Evolutionary conservation across 2,888 invertebrate species (phyloP).

Genomic region (Rotaria macrura): DNA sequence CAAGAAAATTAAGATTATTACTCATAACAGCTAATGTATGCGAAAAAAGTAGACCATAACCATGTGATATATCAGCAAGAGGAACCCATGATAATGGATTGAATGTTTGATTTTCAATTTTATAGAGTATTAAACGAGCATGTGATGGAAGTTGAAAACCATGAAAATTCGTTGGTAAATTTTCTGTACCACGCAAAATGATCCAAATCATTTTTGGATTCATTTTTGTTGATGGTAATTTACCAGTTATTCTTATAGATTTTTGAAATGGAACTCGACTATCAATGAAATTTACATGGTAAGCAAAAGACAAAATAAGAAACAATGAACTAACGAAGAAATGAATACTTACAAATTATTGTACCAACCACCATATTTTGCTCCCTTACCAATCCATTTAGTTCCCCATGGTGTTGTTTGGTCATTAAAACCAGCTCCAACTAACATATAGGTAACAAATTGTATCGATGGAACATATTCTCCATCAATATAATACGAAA

Average conservation of each 20-base stretch:
- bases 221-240: background rate
- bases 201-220: background rate
- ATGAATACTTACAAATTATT: background rate
- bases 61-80: background rate
- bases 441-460: background rate
- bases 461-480: background rate
- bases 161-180: background rate
- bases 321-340: too few species aligned
- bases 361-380: background rate
- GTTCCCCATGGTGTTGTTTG: background rate
- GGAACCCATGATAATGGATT: background rate
- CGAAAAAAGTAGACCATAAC: background rate
- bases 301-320: too few species aligned
- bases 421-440: background rate
- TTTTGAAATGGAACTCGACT: background rate
- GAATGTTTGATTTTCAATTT: background rate
- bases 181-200: background rate
- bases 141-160: background rate
- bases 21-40: background rate
- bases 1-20: background rate
- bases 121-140: background rate
- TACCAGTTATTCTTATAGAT: background rate
- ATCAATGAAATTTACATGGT: too few species aligned
- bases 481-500: background rate
- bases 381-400: background rate